A percentile compares a stretch with the other conserved stretches of the same genome.
These are phyloP conservation scores for Habropoda laboriosa DNA, from an alignment of 1,140 invertebrate species.

Conservation along the genomic window DNA sequence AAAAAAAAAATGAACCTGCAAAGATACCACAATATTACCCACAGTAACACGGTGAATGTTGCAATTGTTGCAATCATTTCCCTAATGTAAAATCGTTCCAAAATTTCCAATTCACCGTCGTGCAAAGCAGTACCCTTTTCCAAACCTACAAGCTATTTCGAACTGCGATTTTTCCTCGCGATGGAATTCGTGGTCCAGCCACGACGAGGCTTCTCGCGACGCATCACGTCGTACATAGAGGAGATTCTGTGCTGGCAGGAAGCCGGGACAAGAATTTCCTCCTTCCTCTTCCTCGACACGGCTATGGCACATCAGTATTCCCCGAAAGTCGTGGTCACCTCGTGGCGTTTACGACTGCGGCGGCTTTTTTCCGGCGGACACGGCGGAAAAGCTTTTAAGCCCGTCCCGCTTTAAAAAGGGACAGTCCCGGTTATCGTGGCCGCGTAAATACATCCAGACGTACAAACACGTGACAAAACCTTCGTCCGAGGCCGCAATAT, in stretches of 20 bases:
- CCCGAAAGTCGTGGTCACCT: slow-evolving; percentile 54
- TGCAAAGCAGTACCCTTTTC: too few species aligned
- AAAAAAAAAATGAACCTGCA: too few species aligned
- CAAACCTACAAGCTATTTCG: too few species aligned
- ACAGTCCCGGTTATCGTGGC: slow-evolving; percentile 72
- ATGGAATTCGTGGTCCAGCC: background rate
- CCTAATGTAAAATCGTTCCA: too few species aligned
- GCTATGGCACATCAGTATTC: slow-evolving; percentile 57
- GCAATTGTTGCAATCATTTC: too few species aligned
- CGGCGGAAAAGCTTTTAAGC: slow-evolving; percentile 71
- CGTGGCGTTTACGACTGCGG: slow-evolving; percentile 21
- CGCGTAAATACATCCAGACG: slow-evolving; percentile 72
- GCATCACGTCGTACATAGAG: background rate
- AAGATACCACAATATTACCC: too few species aligned
- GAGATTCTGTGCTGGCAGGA: background rate
- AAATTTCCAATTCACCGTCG: too few species aligned
- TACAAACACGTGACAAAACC: slow-evolving; percentile 51
- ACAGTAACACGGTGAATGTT: too few species aligned
- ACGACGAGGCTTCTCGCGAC: background rate
- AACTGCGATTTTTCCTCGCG: too few species aligned
- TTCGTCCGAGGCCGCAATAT: slow-evolving; percentile 30
- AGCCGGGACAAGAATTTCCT: slow-evolving; percentile 34
- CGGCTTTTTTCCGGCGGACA: slow-evolving; percentile 49
- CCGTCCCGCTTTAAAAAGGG: slow-evolving; percentile 68
- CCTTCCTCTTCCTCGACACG: too few species aligned